Conservation (phyloP, 2,113 vertebrate genomes). For the Gallinago undulata region DNA sequence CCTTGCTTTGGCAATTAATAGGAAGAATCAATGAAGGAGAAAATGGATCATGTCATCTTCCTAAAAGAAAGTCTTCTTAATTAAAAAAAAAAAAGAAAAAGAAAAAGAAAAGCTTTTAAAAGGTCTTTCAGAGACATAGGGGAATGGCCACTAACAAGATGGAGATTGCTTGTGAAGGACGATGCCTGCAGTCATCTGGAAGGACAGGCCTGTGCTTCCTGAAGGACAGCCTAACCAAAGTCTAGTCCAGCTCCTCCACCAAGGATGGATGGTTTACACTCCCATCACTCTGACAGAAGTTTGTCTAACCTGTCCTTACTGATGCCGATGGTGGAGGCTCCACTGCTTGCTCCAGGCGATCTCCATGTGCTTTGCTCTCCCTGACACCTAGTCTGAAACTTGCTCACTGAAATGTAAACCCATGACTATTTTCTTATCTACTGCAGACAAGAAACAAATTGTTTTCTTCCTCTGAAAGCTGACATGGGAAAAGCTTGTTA, state of each 20-base stretch:
- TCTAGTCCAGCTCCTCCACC: background rate
- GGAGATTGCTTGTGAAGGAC: background rate
- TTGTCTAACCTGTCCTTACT: background rate
- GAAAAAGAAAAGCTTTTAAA: background rate
- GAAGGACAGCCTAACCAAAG: background rate
- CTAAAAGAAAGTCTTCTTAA: background rate
- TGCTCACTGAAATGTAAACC: background rate
- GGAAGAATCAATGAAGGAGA: background rate
- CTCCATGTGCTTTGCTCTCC: background rate
- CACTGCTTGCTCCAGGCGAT: background rate
- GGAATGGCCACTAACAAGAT: background rate
- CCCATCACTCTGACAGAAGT: background rate
- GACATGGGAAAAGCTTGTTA: background rate
- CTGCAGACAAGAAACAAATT: background rate
- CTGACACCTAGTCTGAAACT: background rate
- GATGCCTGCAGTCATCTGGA: background rate
- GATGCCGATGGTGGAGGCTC: fast-evolving
- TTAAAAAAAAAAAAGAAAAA: background rate
- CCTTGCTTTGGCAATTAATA: background rate
- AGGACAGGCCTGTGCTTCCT: background rate
- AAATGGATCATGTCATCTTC: background rate
- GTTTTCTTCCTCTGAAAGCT: background rate
- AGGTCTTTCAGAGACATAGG: background rate
- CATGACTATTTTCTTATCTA: background rate
- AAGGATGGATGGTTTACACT: background rate